These are phyloP conservation scores for Hermaeophaga mercurialis DNA, from an alignment of 2,888 invertebrate genomes.

Conservation along the genomic window DNA sequence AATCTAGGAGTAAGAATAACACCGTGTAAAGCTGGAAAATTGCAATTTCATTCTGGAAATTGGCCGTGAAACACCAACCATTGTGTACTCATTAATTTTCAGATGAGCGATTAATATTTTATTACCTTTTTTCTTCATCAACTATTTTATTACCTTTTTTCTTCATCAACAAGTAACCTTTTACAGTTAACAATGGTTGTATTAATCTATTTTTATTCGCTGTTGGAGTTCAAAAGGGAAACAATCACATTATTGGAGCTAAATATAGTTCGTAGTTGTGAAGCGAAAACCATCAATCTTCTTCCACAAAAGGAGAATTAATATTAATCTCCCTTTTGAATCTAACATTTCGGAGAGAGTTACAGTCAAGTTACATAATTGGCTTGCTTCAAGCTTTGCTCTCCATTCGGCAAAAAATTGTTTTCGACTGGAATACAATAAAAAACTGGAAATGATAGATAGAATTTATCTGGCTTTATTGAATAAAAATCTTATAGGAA, in stretches of 20 bases:
- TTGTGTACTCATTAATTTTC: neutral
- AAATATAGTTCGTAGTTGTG: slow-evolving; percentile 11
- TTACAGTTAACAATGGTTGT: neutral
- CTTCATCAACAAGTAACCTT: neutral
- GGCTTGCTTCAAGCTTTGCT: neutral
- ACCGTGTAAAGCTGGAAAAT: too few species aligned
- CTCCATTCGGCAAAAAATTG: neutral
- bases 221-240: neutral
- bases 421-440: neutral
- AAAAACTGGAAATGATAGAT: too few species aligned
- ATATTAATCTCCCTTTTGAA: slow-evolving; percentile 15
- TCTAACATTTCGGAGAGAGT: slow-evolving; percentile 1
- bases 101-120: neutral
- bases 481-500: too few species aligned
- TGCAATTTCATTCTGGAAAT: too few species aligned
- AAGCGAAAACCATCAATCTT: slow-evolving; percentile 16
- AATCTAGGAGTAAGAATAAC: too few species aligned
- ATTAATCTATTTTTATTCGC: slow-evolving; percentile 5
- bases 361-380: slow-evolving; percentile 1
- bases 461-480: too few species aligned
- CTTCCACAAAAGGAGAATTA: slow-evolving; percentile 14
- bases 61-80: too few species aligned
- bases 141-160: too few species aligned
- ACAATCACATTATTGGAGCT: neutral
- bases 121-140: neutral